Conservation (phyloP, 2,888 invertebrate genomes). For the Lycaena phlaeas region DNA sequence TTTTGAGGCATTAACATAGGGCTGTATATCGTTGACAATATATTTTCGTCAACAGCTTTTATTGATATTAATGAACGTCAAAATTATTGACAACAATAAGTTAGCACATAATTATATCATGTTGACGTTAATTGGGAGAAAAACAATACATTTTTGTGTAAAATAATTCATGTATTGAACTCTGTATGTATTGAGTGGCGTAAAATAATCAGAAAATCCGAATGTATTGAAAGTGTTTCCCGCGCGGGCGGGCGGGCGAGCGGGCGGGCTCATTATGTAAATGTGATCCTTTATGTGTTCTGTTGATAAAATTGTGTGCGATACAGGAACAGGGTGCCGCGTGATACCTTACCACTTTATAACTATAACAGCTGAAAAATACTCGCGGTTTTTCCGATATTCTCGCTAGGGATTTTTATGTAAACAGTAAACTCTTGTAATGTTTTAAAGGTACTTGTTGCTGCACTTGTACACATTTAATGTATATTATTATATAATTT, state of each 20-base stretch:
- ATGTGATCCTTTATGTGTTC: constrained; percentile 50
- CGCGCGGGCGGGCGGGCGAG: constrained; percentile 37
- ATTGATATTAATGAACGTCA: too few relatives aligned
- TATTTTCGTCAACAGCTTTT: too few relatives aligned
- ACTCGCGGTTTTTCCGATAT: constrained; percentile 3
- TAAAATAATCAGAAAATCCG: constrained; percentile 59
- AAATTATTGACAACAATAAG: too few relatives aligned
- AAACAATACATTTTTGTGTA: neutral
- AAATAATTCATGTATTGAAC: constrained; percentile 1
- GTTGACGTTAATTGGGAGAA: too few relatives aligned
- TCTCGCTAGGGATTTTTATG: too few relatives aligned
- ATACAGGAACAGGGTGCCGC: constrained; percentile 8
- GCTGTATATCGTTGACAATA: too few relatives aligned
- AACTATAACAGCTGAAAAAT: neutral
- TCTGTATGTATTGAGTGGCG: constrained; percentile 33
- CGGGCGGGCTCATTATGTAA: constrained; percentile 58
- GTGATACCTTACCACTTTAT: constrained; percentile 15
- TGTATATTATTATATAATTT: too few relatives aligned
- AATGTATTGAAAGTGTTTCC: constrained; percentile 38
- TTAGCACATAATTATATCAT: too few relatives aligned
- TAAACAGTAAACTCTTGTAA: too few relatives aligned
- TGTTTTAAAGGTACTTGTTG: too few relatives aligned
- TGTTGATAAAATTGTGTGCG: constrained; percentile 50
- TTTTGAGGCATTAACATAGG: too few relatives aligned
- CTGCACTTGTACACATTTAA: too few relatives aligned